Evolutionary conservation across 1,140 invertebrate genomes (phyloP).

Genomic region (Heliconius eleuchia): DNA sequence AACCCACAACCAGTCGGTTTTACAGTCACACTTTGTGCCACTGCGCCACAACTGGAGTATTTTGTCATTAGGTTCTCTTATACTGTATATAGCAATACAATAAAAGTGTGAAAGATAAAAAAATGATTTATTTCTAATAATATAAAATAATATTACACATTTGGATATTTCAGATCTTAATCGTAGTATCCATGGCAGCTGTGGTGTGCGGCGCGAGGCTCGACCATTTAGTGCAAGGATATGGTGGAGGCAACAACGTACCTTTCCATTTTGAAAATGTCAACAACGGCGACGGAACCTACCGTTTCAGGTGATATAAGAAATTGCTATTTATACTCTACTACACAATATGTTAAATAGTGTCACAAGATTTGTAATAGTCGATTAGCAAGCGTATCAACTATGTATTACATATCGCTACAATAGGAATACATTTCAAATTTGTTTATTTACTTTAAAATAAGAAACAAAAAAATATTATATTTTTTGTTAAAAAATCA

Average conservation of each 20-base stretch:
- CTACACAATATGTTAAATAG: not conserved
- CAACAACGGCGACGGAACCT: conserved; percentile 71
- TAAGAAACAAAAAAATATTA: too few relatives aligned
- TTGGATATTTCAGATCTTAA: conserved; percentile 40
- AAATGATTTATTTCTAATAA: not conserved
- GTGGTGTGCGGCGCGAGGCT: conserved; percentile 53
- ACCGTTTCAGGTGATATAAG: conserved; percentile 60
- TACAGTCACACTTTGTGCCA: too few relatives aligned
- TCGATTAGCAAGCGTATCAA: not conserved
- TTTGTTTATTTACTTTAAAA: too few relatives aligned
- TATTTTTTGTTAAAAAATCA: too few relatives aligned
- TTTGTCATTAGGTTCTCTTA: too few relatives aligned
- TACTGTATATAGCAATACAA: too few relatives aligned
- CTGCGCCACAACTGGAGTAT: too few relatives aligned
- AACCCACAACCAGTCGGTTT: too few relatives aligned
- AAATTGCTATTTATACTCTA: conserved; percentile 19
- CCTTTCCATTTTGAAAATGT: conserved; percentile 69
- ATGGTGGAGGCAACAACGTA: conserved; percentile 47
- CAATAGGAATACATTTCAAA: too few relatives aligned
- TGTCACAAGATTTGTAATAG: not conserved
- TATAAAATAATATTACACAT: not conserved
- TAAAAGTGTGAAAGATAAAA: too few relatives aligned
- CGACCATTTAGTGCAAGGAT: conserved; percentile 63
- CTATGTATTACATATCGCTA: too few relatives aligned
- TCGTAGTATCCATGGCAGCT: conserved; percentile 48